phyloP scores from a whole-genome alignment of 92 coral and sea anemone species.

The Phenganax marumi region DNA sequence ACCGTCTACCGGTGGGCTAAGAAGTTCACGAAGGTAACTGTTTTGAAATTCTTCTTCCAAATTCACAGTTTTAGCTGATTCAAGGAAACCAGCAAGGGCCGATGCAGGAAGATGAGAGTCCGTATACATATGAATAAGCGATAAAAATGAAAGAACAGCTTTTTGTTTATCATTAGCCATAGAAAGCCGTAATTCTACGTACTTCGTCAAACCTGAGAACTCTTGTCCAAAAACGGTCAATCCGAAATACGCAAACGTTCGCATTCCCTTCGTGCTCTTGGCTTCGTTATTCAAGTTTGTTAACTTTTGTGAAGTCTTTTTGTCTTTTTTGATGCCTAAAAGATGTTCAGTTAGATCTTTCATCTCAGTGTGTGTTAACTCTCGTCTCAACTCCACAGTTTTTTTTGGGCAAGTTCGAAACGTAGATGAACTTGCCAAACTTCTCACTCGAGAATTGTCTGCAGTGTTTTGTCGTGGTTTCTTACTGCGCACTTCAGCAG shows the following conservation, averaged over 20 bases:
- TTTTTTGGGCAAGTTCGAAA: slow-evolving; percentile 57
- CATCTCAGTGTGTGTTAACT: slow-evolving; percentile 54
- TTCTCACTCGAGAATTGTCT: slow-evolving; percentile 27
- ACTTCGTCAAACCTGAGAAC: slow-evolving; percentile 51
- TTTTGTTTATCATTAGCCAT: slow-evolving; percentile 60
- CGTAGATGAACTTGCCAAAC: slow-evolving; percentile 7
- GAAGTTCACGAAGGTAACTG: slow-evolving; percentile 62
- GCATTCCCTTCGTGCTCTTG: slow-evolving; percentile 13
- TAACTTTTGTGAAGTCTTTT: slow-evolving; percentile 21
- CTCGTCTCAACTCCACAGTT: slow-evolving; percentile 62
- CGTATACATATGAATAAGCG: slow-evolving; percentile 65
- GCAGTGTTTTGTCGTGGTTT: slow-evolving; percentile 32
- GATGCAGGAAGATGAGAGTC: slow-evolving; percentile 65
- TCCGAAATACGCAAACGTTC: slow-evolving; percentile 69
- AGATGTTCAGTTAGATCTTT: slow-evolving; percentile 39
- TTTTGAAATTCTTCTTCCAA: slow-evolving; percentile 62
- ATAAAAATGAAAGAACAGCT: slow-evolving; percentile 59
- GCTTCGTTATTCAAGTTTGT: slow-evolving; percentile 28
- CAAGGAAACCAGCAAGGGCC: slow-evolving; percentile 55
- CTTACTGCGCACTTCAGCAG: slow-evolving; percentile 29
- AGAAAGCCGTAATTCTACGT: slow-evolving; percentile 52
- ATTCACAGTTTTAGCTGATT: slow-evolving; percentile 34
- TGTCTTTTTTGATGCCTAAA: slow-evolving; percentile 42
- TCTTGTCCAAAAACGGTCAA: slow-evolving; percentile 67
- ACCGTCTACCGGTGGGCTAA: slow-evolving; percentile 63